These are phyloP conservation scores for human (Homo sapiens) DNA, from an alignment of 2,113 vertebrate genomes.

Conservation along the genomic window GRCh38 chr5:175222501-175223000, in stretches of 20 bases:
- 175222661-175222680: background rate
- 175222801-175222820: background rate
- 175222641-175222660: background rate
- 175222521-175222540: background rate
- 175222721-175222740: slow-evolving; percentile 26
- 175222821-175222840: background rate
- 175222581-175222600: accelerated
- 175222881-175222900: background rate
- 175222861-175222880: background rate
- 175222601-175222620: accelerated
- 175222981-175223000: background rate
- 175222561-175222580: accelerated
- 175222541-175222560: accelerated
- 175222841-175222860: background rate
- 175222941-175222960: background rate
- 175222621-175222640: accelerated
- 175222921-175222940: background rate
- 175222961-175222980: background rate
- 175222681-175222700: background rate
- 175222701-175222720: background rate
- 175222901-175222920: background rate
- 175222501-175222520: background rate
- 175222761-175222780: slow-evolving; percentile 42
- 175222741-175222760: background rate
- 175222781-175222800: background rate